Evolutionary conservation across 2,797 vertebrate species (phyloP).

Genomic region (Vipera latastei): DNA sequence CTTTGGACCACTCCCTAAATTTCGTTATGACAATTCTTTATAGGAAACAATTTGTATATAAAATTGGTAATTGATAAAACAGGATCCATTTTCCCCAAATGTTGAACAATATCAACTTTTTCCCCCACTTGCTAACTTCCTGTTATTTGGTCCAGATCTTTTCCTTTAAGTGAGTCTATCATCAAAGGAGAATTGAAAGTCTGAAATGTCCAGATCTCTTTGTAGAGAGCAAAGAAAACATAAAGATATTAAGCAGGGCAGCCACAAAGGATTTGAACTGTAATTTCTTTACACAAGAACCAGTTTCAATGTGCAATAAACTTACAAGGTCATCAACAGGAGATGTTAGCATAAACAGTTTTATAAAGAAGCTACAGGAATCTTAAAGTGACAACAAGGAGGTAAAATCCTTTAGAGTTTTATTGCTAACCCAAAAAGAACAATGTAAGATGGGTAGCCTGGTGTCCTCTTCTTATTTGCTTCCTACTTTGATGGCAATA

Average conservation of each 20-base stretch:
- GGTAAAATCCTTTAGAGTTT: conserved; percentile 13
- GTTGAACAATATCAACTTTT: neutral
- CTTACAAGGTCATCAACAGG: conserved; percentile 44
- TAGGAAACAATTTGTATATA: neutral
- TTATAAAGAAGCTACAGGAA: conserved; percentile 38
- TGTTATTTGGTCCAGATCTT: neutral
- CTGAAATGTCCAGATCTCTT: conserved; percentile 19
- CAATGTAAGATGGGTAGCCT: conserved; percentile 32
- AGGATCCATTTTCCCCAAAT: neutral
- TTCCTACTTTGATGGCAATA: neutral
- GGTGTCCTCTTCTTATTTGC: conserved; percentile 6
- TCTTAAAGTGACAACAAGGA: conserved; percentile 23
- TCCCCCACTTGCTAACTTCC: neutral
- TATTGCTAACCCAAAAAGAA: conserved; percentile 38
- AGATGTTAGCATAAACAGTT: conserved; percentile 47
- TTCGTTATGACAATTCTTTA: neutral
- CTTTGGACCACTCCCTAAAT: neutral
- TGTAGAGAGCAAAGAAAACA: conserved; percentile 29
- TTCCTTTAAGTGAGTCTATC: neutral
- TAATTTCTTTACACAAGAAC: conserved; percentile 34
- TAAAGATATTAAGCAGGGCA: conserved; percentile 24
- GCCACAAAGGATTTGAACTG: conserved; percentile 28
- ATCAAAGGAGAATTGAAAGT: conserved; percentile 11
- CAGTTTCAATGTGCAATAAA: conserved; percentile 39
- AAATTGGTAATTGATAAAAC: neutral